Percentiles rank a stretch among this genome's conserved stretches.
Conservation (phyloP, 2,113 vertebrate species). For the Penelope pileata region DNA sequence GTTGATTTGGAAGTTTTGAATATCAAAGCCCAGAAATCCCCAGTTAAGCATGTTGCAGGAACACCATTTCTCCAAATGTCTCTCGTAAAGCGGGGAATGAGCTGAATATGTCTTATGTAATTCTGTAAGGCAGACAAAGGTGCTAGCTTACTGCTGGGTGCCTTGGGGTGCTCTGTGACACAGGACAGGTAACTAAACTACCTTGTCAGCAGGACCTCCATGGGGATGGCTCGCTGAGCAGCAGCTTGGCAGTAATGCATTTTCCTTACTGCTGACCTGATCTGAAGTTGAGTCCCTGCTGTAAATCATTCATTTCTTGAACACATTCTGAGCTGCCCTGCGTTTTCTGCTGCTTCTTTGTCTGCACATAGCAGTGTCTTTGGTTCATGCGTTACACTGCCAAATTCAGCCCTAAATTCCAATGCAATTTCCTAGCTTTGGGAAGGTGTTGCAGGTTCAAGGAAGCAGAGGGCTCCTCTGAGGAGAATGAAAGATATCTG, state of each 20-base stretch:
- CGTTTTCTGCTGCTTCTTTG: neutral
- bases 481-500: neutral
- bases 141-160: neutral
- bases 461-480: neutral
- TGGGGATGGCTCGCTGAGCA: neutral
- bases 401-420: neutral
- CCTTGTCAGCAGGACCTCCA: rapidly evolving
- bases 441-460: neutral
- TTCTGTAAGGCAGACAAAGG: neutral
- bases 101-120: neutral
- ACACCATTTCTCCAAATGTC: neutral
- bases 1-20: neutral
- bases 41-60: neutral
- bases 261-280: neutral
- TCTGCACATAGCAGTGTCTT: rapidly evolving
- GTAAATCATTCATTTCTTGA: neutral
- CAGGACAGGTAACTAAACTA: too few relatives aligned
- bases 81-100: neutral
- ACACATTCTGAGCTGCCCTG: neutral
- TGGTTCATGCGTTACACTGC: rapidly evolving
- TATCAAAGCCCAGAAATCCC: neutral
- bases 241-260: neutral
- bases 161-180: neutral
- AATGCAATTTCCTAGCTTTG: neutral
- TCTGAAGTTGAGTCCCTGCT: neutral